phyloP scores from a whole-genome alignment of 2,797 vertebrate genomes.

The Pachyuromys duprasi region DNA sequence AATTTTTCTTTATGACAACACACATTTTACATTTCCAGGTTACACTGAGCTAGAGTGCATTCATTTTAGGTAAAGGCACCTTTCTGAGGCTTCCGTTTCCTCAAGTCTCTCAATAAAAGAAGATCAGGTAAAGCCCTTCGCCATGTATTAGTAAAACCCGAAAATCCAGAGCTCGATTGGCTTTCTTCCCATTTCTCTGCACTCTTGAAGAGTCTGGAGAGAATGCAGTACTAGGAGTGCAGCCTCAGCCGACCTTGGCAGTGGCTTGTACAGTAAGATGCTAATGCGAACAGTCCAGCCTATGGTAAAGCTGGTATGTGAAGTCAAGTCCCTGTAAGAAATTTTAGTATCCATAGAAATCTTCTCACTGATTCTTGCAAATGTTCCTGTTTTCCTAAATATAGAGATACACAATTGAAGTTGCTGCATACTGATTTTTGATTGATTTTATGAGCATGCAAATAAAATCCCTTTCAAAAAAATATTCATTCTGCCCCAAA shows the following conservation, averaged over 20 bases:
- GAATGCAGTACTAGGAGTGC: conserved; percentile 47
- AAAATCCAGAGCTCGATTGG: conserved; percentile 74
- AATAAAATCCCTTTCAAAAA: conserved; percentile 59
- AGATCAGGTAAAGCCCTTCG: conserved; percentile 60
- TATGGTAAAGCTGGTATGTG: conserved; percentile 35
- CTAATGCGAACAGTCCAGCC: conserved; percentile 47
- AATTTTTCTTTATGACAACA: conserved; percentile 72
- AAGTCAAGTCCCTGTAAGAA: conserved; percentile 49
- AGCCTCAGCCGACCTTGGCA: background rate
- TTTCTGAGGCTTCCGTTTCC: conserved; percentile 71
- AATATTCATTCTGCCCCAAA: conserved; percentile 51
- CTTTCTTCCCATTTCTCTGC: conserved; percentile 55
- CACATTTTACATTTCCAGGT: conserved; percentile 62
- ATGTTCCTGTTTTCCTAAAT: conserved; percentile 51
- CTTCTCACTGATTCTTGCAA: conserved; percentile 50
- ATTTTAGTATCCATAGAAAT: conserved; percentile 46
- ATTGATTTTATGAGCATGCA: conserved; percentile 63
- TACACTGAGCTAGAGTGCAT: conserved; percentile 65
- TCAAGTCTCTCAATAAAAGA: conserved; percentile 62
- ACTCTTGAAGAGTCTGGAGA: conserved; percentile 66
- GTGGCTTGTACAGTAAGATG: conserved; percentile 37
- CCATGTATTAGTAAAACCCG: conserved; percentile 77
- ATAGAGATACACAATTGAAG: conserved; percentile 48
- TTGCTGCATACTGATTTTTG: conserved; percentile 59
- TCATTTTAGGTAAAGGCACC: conserved; percentile 77